Conservation (phyloP, 2,888 invertebrate genomes). For the Branchipolynoe longqiensis region DNA sequence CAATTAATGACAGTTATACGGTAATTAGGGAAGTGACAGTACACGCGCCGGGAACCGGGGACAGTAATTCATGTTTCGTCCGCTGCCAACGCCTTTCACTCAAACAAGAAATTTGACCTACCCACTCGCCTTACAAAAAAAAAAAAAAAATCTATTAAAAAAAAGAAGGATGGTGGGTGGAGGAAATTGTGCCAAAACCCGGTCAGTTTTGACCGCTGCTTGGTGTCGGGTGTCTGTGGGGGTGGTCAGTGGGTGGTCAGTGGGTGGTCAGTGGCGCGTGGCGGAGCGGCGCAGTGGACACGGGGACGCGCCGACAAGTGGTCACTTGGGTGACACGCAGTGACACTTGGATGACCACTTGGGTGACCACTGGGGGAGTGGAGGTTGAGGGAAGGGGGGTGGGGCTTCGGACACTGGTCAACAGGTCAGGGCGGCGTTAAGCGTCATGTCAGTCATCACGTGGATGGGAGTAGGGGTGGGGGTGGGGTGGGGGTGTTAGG, state of each 20-base stretch:
- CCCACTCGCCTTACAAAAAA: too few relatives aligned
- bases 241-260: constrained; percentile 22
- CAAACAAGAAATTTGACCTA: too few relatives aligned
- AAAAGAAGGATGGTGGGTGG: not conserved
- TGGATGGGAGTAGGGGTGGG: too few relatives aligned
- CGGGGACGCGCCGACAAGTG: constrained; percentile 16
- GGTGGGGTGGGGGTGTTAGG: too few relatives aligned
- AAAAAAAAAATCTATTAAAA: too few relatives aligned
- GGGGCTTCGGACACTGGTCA: not conserved
- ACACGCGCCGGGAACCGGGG: not conserved
- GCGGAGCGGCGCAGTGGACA: not conserved
- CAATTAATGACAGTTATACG: not conserved
- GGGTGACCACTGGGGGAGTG: not conserved
- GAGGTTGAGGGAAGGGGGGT: not conserved
- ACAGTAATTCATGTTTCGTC: constrained; percentile 9
- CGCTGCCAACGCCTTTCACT: too few relatives aligned
- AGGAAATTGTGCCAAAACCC: not conserved
- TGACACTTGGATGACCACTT: constrained; percentile 21
- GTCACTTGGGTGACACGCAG: constrained; percentile 7
- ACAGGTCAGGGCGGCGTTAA: too few relatives aligned
- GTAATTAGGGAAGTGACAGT: constrained; percentile 28
- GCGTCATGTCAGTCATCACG: too few relatives aligned
- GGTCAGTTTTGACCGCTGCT: not conserved
- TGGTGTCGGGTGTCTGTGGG: constrained; percentile 1
- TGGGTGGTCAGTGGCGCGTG: too few relatives aligned